Conservation (phyloP, 2,113 vertebrate genomes). For the Malurus cyaneus region DNA sequence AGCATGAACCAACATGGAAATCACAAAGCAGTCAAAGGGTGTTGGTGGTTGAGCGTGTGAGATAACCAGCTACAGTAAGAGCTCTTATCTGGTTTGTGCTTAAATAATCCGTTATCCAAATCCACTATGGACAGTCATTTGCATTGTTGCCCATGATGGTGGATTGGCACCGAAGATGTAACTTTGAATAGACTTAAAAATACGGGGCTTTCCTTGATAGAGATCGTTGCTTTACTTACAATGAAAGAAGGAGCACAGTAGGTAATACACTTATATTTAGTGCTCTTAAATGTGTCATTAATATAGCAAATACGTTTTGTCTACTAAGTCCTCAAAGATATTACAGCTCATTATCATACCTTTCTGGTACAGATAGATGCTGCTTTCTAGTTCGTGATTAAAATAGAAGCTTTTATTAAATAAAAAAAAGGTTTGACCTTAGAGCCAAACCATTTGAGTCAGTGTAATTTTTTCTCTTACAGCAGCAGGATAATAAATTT, state of each 20-base stretch:
- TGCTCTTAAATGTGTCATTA: background rate
- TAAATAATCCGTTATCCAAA: background rate
- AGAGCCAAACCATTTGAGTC: background rate
- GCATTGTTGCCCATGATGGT: background rate
- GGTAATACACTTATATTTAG: background rate
- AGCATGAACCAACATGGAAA: background rate
- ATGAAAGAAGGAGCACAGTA: background rate
- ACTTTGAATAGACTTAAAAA: background rate
- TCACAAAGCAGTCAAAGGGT: background rate
- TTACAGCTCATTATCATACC: background rate
- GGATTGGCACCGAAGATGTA: background rate
- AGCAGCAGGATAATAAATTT: background rate
- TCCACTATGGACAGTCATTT: background rate
- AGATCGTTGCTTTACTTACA: background rate
- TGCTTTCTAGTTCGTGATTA: background rate
- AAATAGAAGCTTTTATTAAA: background rate
- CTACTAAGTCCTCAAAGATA: background rate
- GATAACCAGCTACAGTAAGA: background rate
- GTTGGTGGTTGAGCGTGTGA: background rate
- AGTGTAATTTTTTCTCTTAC: background rate
- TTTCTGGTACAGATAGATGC: background rate
- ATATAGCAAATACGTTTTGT: background rate
- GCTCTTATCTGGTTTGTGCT: background rate
- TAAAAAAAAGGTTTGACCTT: background rate
- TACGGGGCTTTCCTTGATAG: background rate